phyloP scores from a whole-genome alignment of 2,113 vertebrate species.

The Canis aureus region DNA sequence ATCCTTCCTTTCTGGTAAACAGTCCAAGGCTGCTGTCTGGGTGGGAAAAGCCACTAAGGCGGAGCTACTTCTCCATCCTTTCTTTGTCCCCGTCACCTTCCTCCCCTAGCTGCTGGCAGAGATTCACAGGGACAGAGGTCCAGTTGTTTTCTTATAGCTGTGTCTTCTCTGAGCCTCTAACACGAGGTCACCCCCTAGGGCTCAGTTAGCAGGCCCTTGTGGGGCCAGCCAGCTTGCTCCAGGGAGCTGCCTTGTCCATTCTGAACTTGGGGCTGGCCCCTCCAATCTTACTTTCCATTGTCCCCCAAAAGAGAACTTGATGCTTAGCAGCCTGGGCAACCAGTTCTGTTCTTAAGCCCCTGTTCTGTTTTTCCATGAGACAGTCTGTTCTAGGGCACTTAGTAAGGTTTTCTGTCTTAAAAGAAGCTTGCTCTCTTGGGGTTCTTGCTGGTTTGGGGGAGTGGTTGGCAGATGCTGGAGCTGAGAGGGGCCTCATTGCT shows the following conservation, averaged over 20 bases:
- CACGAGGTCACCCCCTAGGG: not conserved
- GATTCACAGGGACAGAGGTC: not conserved
- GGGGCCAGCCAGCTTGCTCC: not conserved
- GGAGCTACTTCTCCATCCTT: not conserved
- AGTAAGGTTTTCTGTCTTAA: not conserved
- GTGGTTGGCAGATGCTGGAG: not conserved
- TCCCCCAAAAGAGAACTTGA: not conserved
- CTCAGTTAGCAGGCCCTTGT: accelerated
- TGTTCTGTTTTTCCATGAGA: not conserved
- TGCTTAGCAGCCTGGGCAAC: too few relatives aligned
- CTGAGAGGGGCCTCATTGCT: not conserved
- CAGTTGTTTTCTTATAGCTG: not conserved
- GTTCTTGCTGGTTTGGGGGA: not conserved
- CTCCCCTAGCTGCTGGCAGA: not conserved
- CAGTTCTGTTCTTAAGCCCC: not conserved
- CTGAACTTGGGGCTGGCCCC: not conserved
- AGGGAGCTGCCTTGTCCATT: not conserved
- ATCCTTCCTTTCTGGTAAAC: not conserved
- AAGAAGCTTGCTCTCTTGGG: not conserved
- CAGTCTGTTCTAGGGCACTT: not conserved
- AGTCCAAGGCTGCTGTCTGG: not conserved
- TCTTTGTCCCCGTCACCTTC: not conserved
- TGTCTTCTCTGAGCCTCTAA: not conserved
- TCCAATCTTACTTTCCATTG: not conserved
- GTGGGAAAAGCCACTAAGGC: not conserved